Base-by-base conservation (phyloP, 2,113 vertebrate species). In the Pangasianodon hypophthalmus region DNA sequence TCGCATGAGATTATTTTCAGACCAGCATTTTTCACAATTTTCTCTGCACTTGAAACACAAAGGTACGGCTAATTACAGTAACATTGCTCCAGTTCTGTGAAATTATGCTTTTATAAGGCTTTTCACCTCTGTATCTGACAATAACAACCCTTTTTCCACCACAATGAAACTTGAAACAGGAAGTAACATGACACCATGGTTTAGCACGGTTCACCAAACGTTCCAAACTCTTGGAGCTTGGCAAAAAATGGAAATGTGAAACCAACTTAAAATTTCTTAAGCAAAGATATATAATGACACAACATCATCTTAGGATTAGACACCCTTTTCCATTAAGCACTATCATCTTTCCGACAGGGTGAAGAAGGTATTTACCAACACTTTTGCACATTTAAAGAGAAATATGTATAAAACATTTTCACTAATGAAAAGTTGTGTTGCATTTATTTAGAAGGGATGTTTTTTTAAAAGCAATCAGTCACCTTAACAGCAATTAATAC, bases 401-500 rank as follows among this genome's bases (percentile, higher is more conserved):
- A 26, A 79, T 5, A 29, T 77, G 14, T n/a, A n/a, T 46, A 50
- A 7, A n/a, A 37, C n/a, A 41, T 41, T 19, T 56, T 52, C 48
- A 14, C 46, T 80, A 29, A 80, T 82, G 14, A 32, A 48, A 56
- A 87, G 54, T 8, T 26, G 24, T 87, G 14, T 50, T 80, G 54
- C 11, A 13, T 62, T 60, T 89, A 60, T 50, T 5, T 52, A 24
- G 2, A 14, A 84, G 46, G 37, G 52, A 54, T 64, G 48, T 4
- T 21, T 58, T 32, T 82, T 69, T 69, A 10, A 60, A 58, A 73
- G 67, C 41, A 79, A 56, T 56, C 48, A 41, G 13, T 88, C 37
- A 48, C 62, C 24, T 41, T 41, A 50, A n/a, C 80, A 67, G 83
- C 46, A 52, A 85, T 85, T 85, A 85, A 77, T 79, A 37, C 54